phyloP scores from a whole-genome alignment of 2,888 invertebrate genomes.

The Caenorhabditis sinica region DNA sequence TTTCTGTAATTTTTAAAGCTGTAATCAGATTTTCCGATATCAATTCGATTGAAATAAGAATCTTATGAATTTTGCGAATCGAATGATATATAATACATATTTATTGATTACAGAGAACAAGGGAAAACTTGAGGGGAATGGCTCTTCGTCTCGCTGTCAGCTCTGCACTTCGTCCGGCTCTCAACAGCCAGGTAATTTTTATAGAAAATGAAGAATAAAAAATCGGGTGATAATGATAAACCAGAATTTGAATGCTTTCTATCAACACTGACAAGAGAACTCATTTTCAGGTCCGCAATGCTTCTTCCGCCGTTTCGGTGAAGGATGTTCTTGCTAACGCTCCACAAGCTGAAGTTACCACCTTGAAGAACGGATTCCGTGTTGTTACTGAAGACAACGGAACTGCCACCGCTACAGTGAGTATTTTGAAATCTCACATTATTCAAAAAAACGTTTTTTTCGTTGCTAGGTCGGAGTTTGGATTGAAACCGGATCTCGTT shows the following conservation, averaged over 20 bases:
- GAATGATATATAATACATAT: slow-evolving; percentile 17
- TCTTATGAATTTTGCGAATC: slow-evolving; percentile 1
- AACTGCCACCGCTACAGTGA: slow-evolving; percentile 96
- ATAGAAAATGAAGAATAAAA: neutral
- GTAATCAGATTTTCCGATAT: neutral
- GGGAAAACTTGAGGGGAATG: slow-evolving; percentile 68
- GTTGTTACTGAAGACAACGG: slow-evolving; percentile 98
- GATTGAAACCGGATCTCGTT: slow-evolving; percentile 99
- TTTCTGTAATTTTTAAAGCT: slow-evolving; percentile 31
- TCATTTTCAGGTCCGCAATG: slow-evolving; percentile 69
- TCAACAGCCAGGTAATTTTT: slow-evolving; percentile 67
- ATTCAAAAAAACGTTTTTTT: slow-evolving; percentile 4
- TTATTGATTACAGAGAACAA: slow-evolving; percentile 61
- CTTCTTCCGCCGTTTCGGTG: slow-evolving; percentile 71
- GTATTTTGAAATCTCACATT: slow-evolving; percentile 83
- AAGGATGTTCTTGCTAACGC: slow-evolving; percentile 73
- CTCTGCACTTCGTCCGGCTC: slow-evolving; percentile 67
- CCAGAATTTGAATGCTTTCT: neutral
- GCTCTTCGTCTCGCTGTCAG: slow-evolving; percentile 70
- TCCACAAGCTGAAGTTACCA: slow-evolving; percentile 75
- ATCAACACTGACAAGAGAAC: neutral
- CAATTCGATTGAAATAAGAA: neutral
- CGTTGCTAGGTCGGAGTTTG: slow-evolving; percentile 90
- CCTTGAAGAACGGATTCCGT: slow-evolving; percentile 91
- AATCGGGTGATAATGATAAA: neutral